Evolutionary conservation across 2,797 vertebrate genomes (phyloP), one percentile per base, ranked within the genome.

Genomic region (Novumbra hubbsi): DNA sequence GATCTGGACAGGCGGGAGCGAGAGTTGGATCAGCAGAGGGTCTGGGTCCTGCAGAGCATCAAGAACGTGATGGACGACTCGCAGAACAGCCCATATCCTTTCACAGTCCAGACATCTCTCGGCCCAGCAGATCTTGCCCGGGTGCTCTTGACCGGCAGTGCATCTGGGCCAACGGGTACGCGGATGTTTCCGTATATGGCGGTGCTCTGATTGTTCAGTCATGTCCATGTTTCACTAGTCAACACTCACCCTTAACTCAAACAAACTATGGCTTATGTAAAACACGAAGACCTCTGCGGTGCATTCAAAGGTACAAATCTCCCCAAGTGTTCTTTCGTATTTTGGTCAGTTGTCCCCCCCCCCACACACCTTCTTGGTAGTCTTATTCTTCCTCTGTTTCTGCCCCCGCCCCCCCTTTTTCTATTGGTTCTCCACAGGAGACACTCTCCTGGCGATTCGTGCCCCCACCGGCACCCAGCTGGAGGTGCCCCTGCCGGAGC

Each of bases 31-130:
- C 96, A 98, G 91, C 98, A 99, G 92, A 95, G 95, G 85, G 95
- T 98, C 87, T 98, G 97, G 97, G 97, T 98, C 78, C 97, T 98
- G 79, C 97, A 99, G 86, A 99, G 98, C 94, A 98, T 99, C 92
- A 97, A 94, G 85, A 99, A 99, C 0, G 96, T 99, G 76, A 98
- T 97, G 0, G 98, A 99, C 11, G 98, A 99, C 17, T 96, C 97
- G 1, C 94, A 96, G 85, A 99, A 99, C 89, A 97, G 95, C 87
- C 94, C 94, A 99, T 99, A 99, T 99, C 97, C 96, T 98, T 95
- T 81, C 14, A 52, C n/a, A 2, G 7, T 12, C 3, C 41, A 71
- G 49, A 45, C 0, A 4, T 28, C 24, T 15, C 11, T n/a, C 24
- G 27, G 57, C 24, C 27, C 27, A 62, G 12, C 24, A 62, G 24